These are phyloP conservation scores for Cataglyphis altisquamis DNA, from an alignment of 2,888 invertebrate species.

Conservation along the genomic window DNA sequence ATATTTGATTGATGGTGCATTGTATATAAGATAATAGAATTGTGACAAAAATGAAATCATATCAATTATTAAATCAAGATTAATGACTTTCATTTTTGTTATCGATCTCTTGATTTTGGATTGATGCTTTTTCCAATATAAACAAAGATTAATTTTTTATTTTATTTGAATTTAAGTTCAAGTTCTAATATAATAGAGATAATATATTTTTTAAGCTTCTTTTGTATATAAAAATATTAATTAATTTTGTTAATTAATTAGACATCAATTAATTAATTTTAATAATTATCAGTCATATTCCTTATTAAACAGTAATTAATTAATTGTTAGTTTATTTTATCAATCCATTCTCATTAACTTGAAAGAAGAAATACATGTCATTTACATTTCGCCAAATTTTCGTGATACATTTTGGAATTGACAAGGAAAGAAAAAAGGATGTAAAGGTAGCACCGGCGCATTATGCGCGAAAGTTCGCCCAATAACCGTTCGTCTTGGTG, in stretches of 20 bases:
- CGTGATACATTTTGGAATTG: background rate
- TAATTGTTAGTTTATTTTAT: background rate
- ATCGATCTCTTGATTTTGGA: background rate
- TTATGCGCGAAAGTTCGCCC: conserved; percentile 40
- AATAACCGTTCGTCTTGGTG: conserved; percentile 49
- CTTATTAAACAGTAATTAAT: background rate
- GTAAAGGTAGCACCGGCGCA: conserved; percentile 3
- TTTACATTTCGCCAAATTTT: background rate
- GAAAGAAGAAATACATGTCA: background rate
- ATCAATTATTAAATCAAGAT: background rate
- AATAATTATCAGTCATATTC: background rate
- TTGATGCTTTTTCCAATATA: background rate
- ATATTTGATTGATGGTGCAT: background rate
- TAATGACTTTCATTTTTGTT: background rate
- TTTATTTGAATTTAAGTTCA: background rate
- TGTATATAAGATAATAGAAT: background rate
- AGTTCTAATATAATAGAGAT: background rate
- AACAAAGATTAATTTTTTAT: background rate
- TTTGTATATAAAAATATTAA: background rate
- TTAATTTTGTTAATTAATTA: background rate
- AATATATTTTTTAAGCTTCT: background rate
- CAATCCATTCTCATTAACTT: background rate
- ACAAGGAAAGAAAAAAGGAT: background rate
- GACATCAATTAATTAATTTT: background rate
- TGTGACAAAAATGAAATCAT: background rate